Base-by-base conservation (phyloP, 2,113 vertebrate genomes). In the Dicerorhinus sumatrensis region DNA sequence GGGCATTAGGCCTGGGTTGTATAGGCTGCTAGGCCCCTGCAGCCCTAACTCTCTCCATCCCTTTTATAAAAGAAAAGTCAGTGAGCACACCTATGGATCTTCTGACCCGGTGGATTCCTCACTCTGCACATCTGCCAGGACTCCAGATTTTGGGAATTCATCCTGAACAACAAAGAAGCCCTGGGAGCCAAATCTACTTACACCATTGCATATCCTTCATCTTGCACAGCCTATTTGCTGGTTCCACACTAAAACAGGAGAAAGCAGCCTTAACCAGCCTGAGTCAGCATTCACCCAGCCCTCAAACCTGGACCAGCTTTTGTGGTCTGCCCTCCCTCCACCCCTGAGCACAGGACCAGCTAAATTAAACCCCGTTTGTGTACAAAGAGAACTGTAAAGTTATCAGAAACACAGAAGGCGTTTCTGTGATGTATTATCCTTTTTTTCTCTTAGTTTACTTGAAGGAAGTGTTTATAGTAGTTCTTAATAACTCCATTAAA, bases 401-500 rank as follows among this genome's bases (percentile, higher is more conserved):
- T 67, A 56, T 20, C 17, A 39, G 42, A 95, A 95, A 82, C 17
- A 5, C 2, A 46, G 2, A 46, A 54, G 77, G 9, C n/a, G 65
- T 1, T 39, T 39, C 39, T 39, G 39, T 42, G 42, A 42, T 42
- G 5, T 51, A 6, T 29, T 12, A 87, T 56, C 39, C 25, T 25
- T 84, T 79, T 33, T n/a, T 18, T 5, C 25, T 46, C 13, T 79
- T 56, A 80, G 31, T 87, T 83, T 79, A 62, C 72, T 65, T 65
- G 48, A 82, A 95, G 90, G 17, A 91, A 91, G 23, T 54, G 9
- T 65, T 77, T 89, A 36, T 9, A 12, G 10, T 60, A 56, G 56
- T 82, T 76, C 60, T 89, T 77, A 63, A 58, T 73, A 96, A 62
- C 39, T 48, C 29, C 56, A 67, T 82, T 88, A 67, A 76, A 94